Evolutionary conservation across 1,140 invertebrate species (phyloP).

Genomic region (Caenorhabditis brenneri): DNA sequence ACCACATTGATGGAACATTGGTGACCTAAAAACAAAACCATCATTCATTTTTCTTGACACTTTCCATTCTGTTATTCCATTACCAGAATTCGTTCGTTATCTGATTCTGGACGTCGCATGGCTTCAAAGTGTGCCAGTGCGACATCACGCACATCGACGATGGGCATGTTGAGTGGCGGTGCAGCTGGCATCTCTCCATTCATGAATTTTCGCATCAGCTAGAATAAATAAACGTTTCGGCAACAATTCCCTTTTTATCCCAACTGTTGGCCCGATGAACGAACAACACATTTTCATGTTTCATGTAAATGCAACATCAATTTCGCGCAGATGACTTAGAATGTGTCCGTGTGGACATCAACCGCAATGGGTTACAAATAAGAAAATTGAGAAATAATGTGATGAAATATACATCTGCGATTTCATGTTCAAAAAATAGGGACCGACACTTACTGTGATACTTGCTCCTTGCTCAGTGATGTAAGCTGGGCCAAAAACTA

Average conservation of each 20-base stretch:
- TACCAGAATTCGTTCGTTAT: constrained; percentile 72
- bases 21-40: constrained; percentile 54
- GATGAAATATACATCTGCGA: background rate
- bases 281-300: constrained; percentile 42
- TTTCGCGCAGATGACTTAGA: constrained; percentile 34
- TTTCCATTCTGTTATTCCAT: constrained; percentile 4
- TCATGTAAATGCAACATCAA: constrained; percentile 32
- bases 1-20: constrained; percentile 71
- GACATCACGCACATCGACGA: constrained; percentile 76
- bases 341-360: background rate
- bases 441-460: constrained; percentile 70
- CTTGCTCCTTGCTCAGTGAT: constrained; percentile 72
- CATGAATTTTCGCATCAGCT: constrained; percentile 73
- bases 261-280: background rate
- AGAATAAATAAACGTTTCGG: constrained; percentile 51
- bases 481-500: constrained; percentile 74
- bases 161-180: constrained; percentile 73
- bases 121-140: constrained; percentile 75
- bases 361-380: background rate
- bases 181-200: constrained; percentile 73
- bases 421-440: background rate
- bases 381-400: constrained; percentile 23
- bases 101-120: constrained; percentile 73
- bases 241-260: constrained; percentile 45
- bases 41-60: background rate